These are phyloP conservation scores for Cyclina sinensis DNA, from an alignment of 1,140 invertebrate species.

Conservation along the genomic window DNA sequence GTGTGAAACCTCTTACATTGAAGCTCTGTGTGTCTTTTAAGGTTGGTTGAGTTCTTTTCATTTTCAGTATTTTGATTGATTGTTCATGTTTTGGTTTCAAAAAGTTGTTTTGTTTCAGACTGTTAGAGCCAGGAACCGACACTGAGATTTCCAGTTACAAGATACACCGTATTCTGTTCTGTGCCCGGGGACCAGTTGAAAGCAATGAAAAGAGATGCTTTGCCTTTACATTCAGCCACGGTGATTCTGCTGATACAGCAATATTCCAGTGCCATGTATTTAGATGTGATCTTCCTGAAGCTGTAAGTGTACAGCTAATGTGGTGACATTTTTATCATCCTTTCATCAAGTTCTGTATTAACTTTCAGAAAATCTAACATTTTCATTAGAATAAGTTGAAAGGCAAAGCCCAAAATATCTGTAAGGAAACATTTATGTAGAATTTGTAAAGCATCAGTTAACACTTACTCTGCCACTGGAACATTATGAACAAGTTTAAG, in stretches of 20 bases:
- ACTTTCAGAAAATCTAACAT: no score
- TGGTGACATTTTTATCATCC: no score
- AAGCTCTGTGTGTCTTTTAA: no score
- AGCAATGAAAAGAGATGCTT: conserved; percentile 96
- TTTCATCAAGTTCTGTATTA: no score
- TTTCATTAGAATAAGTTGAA: no score
- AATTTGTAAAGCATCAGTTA: neutral
- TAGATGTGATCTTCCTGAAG: conserved; percentile 98
- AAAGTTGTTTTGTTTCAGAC: conserved; percentile 90
- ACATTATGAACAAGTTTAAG: no score
- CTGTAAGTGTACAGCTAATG: conserved; percentile 90
- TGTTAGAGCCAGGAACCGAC: conserved; percentile 94
- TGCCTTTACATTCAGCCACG: conserved; percentile 98
- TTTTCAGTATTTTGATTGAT: no score
- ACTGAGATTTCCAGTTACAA: conserved; percentile 96
- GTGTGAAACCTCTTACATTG: no score
- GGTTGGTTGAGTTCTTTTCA: no score
- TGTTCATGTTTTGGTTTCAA: no score
- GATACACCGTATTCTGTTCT: conserved; percentile 97
- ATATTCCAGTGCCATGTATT: conserved; percentile 99
- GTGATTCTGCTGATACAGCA: conserved; percentile 93
- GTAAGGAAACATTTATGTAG: neutral
- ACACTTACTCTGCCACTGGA: no score
- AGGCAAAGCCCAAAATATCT: no score
- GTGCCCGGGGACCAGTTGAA: conserved; percentile 95